Conservation (phyloP, 2,888 invertebrate species). For the Acleris holmiana region DNA sequence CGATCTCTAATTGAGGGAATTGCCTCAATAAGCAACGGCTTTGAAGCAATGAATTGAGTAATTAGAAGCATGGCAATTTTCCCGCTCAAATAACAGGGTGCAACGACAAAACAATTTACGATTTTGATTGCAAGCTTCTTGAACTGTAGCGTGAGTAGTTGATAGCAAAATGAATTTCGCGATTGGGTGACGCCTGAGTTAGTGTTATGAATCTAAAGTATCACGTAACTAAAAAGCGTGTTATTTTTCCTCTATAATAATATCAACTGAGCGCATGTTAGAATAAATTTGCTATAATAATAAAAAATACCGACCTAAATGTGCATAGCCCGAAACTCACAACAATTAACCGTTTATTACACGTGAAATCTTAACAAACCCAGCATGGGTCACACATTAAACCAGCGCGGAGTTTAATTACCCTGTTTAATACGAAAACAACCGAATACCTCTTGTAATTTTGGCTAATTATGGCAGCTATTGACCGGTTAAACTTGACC, state of each 20-base stretch:
- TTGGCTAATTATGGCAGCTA: slow-evolving; percentile 4
- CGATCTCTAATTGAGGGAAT: slow-evolving; percentile 38
- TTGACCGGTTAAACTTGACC: background rate
- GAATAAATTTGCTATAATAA: too few relatives aligned
- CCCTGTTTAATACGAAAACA: slow-evolving; percentile 6
- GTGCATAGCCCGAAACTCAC: background rate
- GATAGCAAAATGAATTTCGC: too few relatives aligned
- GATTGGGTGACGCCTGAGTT: too few relatives aligned
- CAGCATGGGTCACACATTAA: slow-evolving; percentile 13
- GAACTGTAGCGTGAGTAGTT: background rate
- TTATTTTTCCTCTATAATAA: too few relatives aligned
- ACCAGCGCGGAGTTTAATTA: slow-evolving; percentile 16
- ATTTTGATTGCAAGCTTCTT: slow-evolving; percentile 31
- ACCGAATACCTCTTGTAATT: slow-evolving; percentile 10
- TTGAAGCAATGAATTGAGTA: slow-evolving; percentile 36
- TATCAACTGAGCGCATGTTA: too few relatives aligned
- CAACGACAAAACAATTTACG: slow-evolving; percentile 18
- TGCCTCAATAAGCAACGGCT: slow-evolving; percentile 33
- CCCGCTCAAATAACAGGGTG: slow-evolving; percentile 28
- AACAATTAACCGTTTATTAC: slow-evolving; percentile 6
- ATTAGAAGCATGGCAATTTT: slow-evolving; percentile 34
- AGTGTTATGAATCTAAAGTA: background rate
- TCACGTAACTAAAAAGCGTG: too few relatives aligned
- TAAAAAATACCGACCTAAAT: too few relatives aligned
- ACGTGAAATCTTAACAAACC: slow-evolving; percentile 1